A percentile compares a stretch with the other conserved stretches of the same genome.
These are phyloP conservation scores for Archips crataeganus DNA, from an alignment of 2,888 invertebrate genomes.

Conservation along the genomic window DNA sequence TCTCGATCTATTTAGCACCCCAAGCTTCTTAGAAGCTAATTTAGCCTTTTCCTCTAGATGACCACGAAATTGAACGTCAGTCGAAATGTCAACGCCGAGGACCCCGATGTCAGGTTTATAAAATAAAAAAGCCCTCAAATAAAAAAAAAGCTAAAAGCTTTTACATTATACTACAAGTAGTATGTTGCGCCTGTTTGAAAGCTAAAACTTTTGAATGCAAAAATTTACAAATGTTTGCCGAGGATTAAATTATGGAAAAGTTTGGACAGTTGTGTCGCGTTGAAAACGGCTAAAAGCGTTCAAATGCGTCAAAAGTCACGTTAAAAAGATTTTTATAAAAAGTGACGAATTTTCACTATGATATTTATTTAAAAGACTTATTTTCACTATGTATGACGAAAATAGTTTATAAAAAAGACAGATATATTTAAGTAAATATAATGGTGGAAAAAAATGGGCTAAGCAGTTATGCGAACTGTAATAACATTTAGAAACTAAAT, in stretches of 20 bases:
- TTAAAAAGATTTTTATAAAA: background rate
- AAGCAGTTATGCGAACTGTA: too few species aligned
- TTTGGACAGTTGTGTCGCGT: slow-evolving; percentile 3
- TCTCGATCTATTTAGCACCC: too few species aligned
- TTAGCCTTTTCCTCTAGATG: too few species aligned
- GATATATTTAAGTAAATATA: background rate
- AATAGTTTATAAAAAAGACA: background rate
- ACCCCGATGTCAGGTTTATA: too few species aligned
- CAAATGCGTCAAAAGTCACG: background rate
- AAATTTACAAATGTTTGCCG: slow-evolving; percentile 5
- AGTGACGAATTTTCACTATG: background rate
- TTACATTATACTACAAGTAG: background rate
- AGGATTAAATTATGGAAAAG: slow-evolving; percentile 19
- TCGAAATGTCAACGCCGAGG: too few species aligned
- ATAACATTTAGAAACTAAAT: background rate
- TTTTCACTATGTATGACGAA: too few species aligned
- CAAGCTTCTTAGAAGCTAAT: too few species aligned
- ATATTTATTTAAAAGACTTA: too few species aligned
- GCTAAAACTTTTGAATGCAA: slow-evolving; percentile 13
- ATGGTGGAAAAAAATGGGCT: background rate
- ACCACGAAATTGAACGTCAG: too few species aligned
- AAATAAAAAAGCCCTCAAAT: too few species aligned
- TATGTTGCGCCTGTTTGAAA: slow-evolving; percentile 4
- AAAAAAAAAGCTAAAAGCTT: too few species aligned
- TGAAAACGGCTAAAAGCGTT: background rate